Evolutionary conservation across 1,140 invertebrate genomes (phyloP).

Genomic region (Oryzaephilus surinamensis): DNA sequence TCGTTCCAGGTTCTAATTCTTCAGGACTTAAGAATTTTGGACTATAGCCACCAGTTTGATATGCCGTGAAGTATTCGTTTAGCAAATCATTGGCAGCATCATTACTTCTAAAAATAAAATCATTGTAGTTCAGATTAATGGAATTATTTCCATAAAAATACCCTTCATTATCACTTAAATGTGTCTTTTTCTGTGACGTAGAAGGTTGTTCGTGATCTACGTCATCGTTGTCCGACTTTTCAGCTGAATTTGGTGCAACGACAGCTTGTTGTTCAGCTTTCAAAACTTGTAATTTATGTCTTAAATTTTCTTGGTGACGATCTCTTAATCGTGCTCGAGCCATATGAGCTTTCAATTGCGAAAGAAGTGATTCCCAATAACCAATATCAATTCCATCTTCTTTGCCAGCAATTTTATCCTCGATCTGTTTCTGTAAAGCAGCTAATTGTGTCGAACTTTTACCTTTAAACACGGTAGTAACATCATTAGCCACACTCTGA

Average conservation of each 20-base stretch:
- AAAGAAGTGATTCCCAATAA: conserved; percentile 93
- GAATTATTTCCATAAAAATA: conserved; percentile 18
- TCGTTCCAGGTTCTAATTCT: conserved; percentile 72
- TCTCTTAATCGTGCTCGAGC: conserved; percentile 84
- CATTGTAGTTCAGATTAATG: conserved; percentile 1
- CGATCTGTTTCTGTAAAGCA: conserved; percentile 75
- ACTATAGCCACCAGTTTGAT: conserved; percentile 72
- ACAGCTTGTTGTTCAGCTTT: conserved; percentile 80
- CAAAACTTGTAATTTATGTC: conserved; percentile 77
- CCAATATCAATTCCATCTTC: conserved; percentile 90
- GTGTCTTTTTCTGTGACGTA: conserved; percentile 13
- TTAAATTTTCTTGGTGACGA: conserved; percentile 84
- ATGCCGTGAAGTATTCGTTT: conserved; percentile 57
- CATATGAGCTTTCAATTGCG: conserved; percentile 92
- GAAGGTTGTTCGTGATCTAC: conserved; percentile 12
- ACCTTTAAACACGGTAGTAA: conserved; percentile 83
- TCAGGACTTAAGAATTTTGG: conserved; percentile 58
- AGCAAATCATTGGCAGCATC: conserved; percentile 41
- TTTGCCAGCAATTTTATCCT: conserved; percentile 73
- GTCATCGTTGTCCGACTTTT: conserved; percentile 18
- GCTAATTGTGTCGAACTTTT: conserved; percentile 83
- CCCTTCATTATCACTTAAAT: conserved; percentile 19
- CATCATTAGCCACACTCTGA: conserved; percentile 81
- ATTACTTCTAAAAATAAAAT: too few species aligned
- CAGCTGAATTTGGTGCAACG: conserved; percentile 12